Conservation (phyloP, 2,888 invertebrate genomes). For the Ariolimax columbianus region DNA sequence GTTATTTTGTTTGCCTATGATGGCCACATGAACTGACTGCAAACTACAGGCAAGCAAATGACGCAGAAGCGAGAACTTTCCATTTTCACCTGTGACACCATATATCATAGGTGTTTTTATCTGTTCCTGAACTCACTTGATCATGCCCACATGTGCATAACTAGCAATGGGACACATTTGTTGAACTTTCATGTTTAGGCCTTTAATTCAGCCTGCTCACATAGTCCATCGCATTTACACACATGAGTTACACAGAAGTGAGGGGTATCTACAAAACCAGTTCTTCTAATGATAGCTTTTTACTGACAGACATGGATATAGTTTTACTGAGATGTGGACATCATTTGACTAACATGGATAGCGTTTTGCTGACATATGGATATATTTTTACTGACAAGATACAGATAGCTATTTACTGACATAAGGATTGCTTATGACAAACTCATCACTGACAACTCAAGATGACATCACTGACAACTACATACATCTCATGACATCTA, state of each 20-base stretch:
- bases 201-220: neutral
- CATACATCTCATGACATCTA: too few species aligned
- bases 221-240: conserved; percentile 28
- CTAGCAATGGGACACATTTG: conserved; percentile 15
- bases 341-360: too few species aligned
- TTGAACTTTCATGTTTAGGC: neutral
- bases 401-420: too few species aligned
- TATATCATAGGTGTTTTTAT: conserved; percentile 6
- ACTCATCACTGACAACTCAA: too few species aligned
- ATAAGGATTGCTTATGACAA: too few species aligned
- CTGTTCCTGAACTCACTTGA: conserved; percentile 9
- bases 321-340: too few species aligned
- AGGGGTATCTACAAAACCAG: conserved; percentile 37
- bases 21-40: neutral
- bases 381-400: too few species aligned
- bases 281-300: conserved; percentile 17
- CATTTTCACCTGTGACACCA: conserved; percentile 29
- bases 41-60: neutral
- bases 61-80: conserved; percentile 9
- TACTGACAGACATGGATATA: too few species aligned
- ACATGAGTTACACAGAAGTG: conserved; percentile 37
- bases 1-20: conserved; percentile 4
- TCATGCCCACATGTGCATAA: conserved; percentile 13
- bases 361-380: too few species aligned
- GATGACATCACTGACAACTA: too few species aligned